phyloP scores from a whole-genome alignment of 2,113 vertebrate species.

The Pseudonaja textilis region DNA sequence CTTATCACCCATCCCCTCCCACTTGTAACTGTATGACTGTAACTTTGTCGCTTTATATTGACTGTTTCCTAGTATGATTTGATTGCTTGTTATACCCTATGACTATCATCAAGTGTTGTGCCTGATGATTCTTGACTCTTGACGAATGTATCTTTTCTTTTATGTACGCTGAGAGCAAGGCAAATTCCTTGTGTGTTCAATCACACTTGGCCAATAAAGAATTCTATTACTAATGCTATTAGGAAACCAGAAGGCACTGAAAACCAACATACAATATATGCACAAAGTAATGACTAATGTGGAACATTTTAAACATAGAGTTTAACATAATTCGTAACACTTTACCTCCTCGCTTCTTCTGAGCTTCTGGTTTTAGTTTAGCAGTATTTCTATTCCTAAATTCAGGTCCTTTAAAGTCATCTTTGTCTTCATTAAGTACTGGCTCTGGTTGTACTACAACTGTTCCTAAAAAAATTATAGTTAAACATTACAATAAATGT shows the following conservation, averaged over 20 bases:
- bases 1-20: no score
- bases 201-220: no score
- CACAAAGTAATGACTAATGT: constrained; percentile 29
- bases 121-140: no score
- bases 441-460: constrained; percentile 94
- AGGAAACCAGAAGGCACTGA: background rate
- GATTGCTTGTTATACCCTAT: no score
- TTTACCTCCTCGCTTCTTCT: constrained; percentile 87
- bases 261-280: background rate
- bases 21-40: no score
- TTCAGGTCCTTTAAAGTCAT: constrained; percentile 98
- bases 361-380: constrained; percentile 89
- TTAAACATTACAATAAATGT: constrained; percentile 75
- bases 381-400: constrained; percentile 90
- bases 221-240: background rate
- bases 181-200: no score
- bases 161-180: no score
- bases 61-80: no score
- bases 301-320: constrained; percentile 69
- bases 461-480: constrained; percentile 85
- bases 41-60: no score
- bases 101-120: no score
- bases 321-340: constrained; percentile 65
- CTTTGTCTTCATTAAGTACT: constrained; percentile 91
- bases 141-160: no score